These are phyloP conservation scores for Agapostemon virescens DNA, from an alignment of 2,888 invertebrate species.

Conservation along the genomic window DNA sequence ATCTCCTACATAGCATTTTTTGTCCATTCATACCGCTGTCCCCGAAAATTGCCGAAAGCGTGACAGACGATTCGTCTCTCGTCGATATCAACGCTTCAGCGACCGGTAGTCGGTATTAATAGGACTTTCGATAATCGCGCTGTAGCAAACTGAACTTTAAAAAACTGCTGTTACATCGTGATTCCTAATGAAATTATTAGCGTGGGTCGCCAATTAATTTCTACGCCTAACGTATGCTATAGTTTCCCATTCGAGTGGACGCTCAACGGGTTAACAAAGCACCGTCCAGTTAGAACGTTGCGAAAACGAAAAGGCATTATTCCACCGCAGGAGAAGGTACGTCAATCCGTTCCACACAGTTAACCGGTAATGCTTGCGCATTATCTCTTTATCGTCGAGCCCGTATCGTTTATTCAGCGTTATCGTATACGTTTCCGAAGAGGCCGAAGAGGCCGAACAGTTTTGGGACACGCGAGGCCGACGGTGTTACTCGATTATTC, in stretches of 20 bases:
- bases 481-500: constrained; percentile 38
- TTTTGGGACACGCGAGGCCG: constrained; percentile 9
- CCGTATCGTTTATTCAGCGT: not conserved
- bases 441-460: not conserved
- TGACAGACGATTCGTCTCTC: constrained; percentile 27
- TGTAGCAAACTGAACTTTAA: too few relatives aligned
- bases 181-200: too few relatives aligned
- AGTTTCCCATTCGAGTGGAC: too few relatives aligned
- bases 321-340: not conserved
- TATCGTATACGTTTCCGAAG: not conserved
- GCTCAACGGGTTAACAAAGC: not conserved
- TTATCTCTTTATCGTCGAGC: not conserved
- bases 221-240: too few relatives aligned
- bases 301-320: not conserved
- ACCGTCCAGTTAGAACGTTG: not conserved
- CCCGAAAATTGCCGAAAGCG: constrained; percentile 46
- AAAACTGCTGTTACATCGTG: too few relatives aligned
- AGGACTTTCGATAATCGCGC: too few relatives aligned
- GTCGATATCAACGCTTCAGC: constrained; percentile 12
- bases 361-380: not conserved
- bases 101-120: too few relatives aligned
- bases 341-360: not conserved
- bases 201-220: too few relatives aligned
- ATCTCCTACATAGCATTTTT: constrained; percentile 38
- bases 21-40: constrained; percentile 1